A percentile compares a stretch with the other conserved stretches of the same genome.
Conservation (phyloP, 2,797 vertebrate species). For the Orestias chungarensis region DNA sequence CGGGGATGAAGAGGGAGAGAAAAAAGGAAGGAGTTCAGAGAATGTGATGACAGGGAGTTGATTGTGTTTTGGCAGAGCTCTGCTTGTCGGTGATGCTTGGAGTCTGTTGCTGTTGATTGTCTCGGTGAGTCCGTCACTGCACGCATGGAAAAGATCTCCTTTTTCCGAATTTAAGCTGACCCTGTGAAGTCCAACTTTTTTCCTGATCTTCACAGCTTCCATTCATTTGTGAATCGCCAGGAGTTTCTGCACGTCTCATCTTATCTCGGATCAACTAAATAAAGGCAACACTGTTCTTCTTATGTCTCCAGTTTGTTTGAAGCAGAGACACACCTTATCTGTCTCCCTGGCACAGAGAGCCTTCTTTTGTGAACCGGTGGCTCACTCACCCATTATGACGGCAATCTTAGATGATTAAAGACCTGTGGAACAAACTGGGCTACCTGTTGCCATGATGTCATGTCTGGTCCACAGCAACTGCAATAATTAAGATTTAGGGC, state of each 20-base stretch:
- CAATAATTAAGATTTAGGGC: constrained; percentile 71
- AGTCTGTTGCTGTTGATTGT: constrained; percentile 54
- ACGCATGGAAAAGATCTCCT: constrained; percentile 24
- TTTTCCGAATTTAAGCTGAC: neutral
- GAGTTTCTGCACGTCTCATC: constrained; percentile 31
- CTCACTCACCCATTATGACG: constrained; percentile 70
- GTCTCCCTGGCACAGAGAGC: constrained; percentile 59
- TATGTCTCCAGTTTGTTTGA: constrained; percentile 50
- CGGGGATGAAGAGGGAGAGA: constrained; percentile 44
- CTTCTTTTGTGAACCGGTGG: constrained; percentile 62
- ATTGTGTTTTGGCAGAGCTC: constrained; percentile 68
- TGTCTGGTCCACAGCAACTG: constrained; percentile 70
- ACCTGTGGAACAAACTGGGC: constrained; percentile 66
- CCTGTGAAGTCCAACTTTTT: neutral
- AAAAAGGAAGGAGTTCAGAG: constrained; percentile 45
- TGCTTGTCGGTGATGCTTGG: constrained; percentile 55
- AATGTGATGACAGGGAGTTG: constrained; percentile 68
- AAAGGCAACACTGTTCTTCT: constrained; percentile 58
- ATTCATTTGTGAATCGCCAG: constrained; percentile 7
- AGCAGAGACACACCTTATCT: constrained; percentile 66
- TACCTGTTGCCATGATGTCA: constrained; percentile 81
- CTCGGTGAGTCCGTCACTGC: constrained; percentile 20
- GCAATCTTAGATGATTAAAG: constrained; percentile 75
- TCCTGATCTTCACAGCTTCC: constrained; percentile 15
- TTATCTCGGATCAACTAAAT: constrained; percentile 48